Percentiles rank a stretch among this genome's conserved stretches.
Evolutionary conservation across 53 echinoderm and acorn worm species (phyloP).

Genomic region (Paelopatides confundens): DNA sequence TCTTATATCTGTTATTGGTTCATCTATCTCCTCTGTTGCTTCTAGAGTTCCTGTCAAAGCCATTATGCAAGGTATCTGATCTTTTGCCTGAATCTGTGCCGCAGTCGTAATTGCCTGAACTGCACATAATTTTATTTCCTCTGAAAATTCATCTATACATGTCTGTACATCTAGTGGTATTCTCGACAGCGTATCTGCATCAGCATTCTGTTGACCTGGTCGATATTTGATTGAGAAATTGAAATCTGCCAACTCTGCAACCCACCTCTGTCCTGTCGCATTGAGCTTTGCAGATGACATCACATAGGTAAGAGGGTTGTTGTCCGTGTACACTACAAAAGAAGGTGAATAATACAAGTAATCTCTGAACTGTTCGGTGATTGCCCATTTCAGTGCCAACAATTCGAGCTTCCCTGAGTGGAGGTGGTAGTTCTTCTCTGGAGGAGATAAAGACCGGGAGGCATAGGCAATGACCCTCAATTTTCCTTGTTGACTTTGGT

Average conservation of each 20-base stretch:
- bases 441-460: conserved; percentile 57
- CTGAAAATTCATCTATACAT: conserved; percentile 29
- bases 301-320: conserved; percentile 50
- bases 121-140: not conserved
- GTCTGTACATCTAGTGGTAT: conserved; percentile 27
- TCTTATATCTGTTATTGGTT: not conserved
- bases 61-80: conserved; percentile 25
- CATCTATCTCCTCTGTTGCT: not conserved
- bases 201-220: conserved; percentile 54
- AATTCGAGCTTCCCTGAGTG: conserved; percentile 62
- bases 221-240: conserved; percentile 63
- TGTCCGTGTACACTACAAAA: conserved; percentile 54
- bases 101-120: not conserved
- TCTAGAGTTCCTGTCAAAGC: conserved; percentile 41
- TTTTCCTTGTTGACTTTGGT: conserved; percentile 64
- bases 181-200: conserved; percentile 64
- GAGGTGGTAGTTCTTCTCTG: conserved; percentile 75
- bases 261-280: conserved; percentile 66
- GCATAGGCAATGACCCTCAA: conserved; percentile 66
- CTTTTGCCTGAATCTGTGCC: not conserved
- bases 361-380: conserved; percentile 54
- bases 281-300: conserved; percentile 53
- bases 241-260: conserved; percentile 63
- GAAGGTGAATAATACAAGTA: conserved; percentile 50
- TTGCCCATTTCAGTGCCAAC: conserved; percentile 54